Evolutionary conservation across 2,797 vertebrate genomes (phyloP).

Genomic region (Chlorospingus semifuscus): DNA sequence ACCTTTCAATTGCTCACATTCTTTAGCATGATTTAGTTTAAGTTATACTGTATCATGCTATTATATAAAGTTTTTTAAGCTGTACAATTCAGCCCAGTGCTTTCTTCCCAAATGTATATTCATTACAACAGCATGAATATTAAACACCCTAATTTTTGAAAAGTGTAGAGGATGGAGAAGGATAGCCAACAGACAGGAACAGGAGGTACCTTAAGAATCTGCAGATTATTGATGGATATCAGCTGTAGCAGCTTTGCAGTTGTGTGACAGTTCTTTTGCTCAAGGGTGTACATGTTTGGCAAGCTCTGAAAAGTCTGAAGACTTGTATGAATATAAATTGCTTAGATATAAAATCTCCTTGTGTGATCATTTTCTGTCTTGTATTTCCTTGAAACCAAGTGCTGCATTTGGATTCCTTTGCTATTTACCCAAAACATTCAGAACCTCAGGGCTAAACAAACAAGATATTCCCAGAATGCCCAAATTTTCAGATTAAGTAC

Average conservation of each 20-base stretch:
- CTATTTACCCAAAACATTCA: constrained; percentile 19
- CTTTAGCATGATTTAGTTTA: background rate
- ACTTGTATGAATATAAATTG: constrained; percentile 23
- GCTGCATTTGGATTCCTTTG: background rate
- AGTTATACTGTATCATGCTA: background rate
- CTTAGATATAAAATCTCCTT: background rate
- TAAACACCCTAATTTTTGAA: background rate
- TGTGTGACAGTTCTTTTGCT: background rate
- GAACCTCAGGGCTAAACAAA: constrained; percentile 49
- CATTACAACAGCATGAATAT: background rate
- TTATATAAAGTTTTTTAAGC: background rate
- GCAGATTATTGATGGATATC: background rate
- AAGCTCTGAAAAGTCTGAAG: background rate
- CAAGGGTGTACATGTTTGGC: background rate
- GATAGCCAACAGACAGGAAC: background rate
- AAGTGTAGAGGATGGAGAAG: background rate
- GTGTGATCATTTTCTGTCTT: background rate
- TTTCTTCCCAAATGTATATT: background rate
- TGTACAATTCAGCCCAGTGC: background rate
- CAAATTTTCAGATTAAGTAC: background rate
- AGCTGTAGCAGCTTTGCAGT: background rate
- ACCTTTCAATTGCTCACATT: background rate
- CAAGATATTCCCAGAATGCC: background rate
- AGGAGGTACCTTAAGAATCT: background rate
- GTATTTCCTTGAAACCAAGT: background rate